Base-by-base conservation (phyloP, 2,888 invertebrate genomes). In the Acanthosepion lycidas region DNA sequence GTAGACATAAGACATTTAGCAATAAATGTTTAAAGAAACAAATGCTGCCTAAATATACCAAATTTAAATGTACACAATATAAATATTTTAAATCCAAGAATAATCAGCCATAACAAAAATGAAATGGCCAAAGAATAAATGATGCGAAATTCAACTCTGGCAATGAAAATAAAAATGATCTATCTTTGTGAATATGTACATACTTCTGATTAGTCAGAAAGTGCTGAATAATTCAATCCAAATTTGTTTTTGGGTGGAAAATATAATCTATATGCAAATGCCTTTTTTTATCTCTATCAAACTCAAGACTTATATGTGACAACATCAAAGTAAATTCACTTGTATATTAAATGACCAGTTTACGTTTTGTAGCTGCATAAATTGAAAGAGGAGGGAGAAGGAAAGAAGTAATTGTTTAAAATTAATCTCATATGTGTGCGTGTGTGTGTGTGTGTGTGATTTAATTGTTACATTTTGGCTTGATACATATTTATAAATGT, bases 171-270 rank as follows among this genome's bases (percentile, higher is more conserved):
- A 78, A 78, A 78, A 78, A 78, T 78, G 15, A 78, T n/a, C n/a
- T n/a, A 78, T n/a, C n/a, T n/a, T 78, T 78, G 78, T 78, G n/a
- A n/a, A 78, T 78, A 78, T 78, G 78, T n/a, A n/a, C n/a, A 33
- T 4, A 78, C 78, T 78, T 59, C 20, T 78, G n/a, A 78, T 78
- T 78, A n/a, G 15, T n/a, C 78, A 15, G n/a, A 78, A 78, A 78
- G 78, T 33, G n/a, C n/a, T 78, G 78, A 78, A 78, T 78, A 78
- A 78, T 78, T 78, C 78, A 78, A 78, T 59, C 59, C 23, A 59
- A 59, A 59, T 59, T 59, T 59, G 59, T 59, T 59, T 59, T 59
- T 59, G 59, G 59, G 23, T 59, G 59, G 23, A 59, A 59, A 78
- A 15, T n/a, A 78, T 78, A 78, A 78, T 78, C 78, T 78, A 78